Base-by-base conservation (phyloP, 2,888 invertebrate genomes). In the Bombylius major region DNA sequence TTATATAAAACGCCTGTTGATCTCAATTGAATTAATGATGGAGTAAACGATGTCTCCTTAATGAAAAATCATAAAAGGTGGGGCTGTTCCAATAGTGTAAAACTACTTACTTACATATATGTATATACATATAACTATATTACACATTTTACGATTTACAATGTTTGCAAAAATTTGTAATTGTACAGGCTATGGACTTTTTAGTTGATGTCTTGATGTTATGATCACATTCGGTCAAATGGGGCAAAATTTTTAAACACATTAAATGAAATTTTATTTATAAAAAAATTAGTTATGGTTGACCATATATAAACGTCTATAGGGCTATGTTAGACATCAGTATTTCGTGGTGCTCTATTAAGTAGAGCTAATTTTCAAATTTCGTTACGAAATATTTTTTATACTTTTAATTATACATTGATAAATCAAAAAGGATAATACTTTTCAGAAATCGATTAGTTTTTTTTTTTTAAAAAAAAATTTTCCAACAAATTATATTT, bases 241-340 rank as follows among this genome's bases (percentile, higher is more conserved):
- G 59, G 59, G 59, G 59, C 59, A 55, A 59, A 59, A 57, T 55
- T 52, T 51, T 55, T 9, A 45, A 23, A 23, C 23, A 23, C 23
- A 23, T 23, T 23, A 23, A 23, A 23, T 23, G 23, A 23, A 23
- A 23, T 23, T 23, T 23, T 23, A 23, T 23, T 23, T 23, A 23
- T 23, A 23, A 23, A 23, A 23, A 23, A 23, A 63, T 64, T 60
- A 62, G 62, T 64, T 66, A 64, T 67, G 67, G 67, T 68, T 73
- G 72, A 72, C 72, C 73, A 72, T 73, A 73, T 73, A 73, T 70
- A 73, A 73, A 68, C 71, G 70, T 68, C 68, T 69, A 71, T 73
- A 72, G 72, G 73, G 73, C 68, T 67, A 68, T 68, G 71, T 71
- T 70, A 70, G 71, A 69, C 70, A 73, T 68, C 73, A 73, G 73